Base-by-base conservation (phyloP, 2,797 vertebrate genomes). In the Micromesistius poutassou region DNA sequence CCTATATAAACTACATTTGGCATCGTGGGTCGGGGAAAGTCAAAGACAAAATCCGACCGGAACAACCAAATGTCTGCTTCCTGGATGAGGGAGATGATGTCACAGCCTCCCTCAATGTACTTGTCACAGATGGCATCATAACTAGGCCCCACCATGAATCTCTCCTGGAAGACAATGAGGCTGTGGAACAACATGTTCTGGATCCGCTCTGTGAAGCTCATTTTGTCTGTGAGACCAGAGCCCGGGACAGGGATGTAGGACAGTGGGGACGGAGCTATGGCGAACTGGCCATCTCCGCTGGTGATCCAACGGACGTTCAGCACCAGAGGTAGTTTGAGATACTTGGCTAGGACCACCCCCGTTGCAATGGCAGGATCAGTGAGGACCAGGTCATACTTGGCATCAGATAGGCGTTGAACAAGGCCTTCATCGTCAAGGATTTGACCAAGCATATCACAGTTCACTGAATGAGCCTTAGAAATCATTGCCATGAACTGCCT, bases 1-100 rank as follows among this genome's bases (percentile, higher is more conserved):
- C 85, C 84, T 1, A 88, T 75, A 22, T 88, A 88, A 2, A 88
- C 81, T 0, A 81, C 35, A n/a, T 87, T 86, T 35, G 85, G 85
- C 84, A 84, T 78, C 6, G 82, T 82, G 0, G 87, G 84, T 1
- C 84, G 78, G 1, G 87, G 82, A 66, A 81, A 87, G 35, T 86
- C 85, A 50, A 87, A 83, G 19, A 84, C 82, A 78, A 86, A 88
- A 80, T 88, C 82, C 2, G 80, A 72, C 79, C 83, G 80, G 79
- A 87, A 84, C 3, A 87, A 75, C 74, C 83, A 84, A 16, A 87
- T 76, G 77, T 87, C 85, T 0, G 80, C 84, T 5, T 33, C 75
- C 71, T 78, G 77, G 46, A 35, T 13, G 28, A 81, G 80, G 35
- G 28, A 30, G 30, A 71, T 19, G 12, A 71, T 12, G 70, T 71